Percentiles rank a stretch among this genome's conserved stretches.
phyloP scores from a whole-genome alignment of 2,113 vertebrate species.

The Rafetus swinhoei region DNA sequence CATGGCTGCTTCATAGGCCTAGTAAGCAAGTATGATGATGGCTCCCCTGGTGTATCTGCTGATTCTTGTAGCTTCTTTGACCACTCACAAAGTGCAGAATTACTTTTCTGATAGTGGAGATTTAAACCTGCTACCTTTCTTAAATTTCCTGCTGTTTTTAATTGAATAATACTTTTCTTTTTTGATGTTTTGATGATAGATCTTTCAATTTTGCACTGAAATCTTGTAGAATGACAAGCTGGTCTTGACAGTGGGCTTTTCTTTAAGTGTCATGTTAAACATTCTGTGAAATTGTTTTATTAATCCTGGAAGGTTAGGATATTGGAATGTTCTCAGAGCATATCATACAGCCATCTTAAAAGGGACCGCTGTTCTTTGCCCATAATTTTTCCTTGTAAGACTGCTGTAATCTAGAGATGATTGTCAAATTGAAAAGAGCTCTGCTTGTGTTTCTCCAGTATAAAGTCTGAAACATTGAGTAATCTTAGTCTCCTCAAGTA shows the following conservation, averaged over 20 bases:
- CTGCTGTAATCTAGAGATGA: background rate
- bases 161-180: background rate
- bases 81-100: background rate
- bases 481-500: background rate
- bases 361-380: background rate
- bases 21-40: background rate
- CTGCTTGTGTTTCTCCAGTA: background rate
- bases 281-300: background rate
- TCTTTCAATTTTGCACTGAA: background rate
- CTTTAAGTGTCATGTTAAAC: background rate
- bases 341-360: background rate
- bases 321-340: background rate
- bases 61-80: background rate
- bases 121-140: background rate
- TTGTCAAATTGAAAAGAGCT: background rate
- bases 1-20: accelerated
- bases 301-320: background rate
- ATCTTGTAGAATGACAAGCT: background rate
- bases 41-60: background rate
- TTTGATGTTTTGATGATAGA: background rate
- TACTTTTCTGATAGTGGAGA: background rate
- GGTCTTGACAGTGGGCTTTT: background rate
- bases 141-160: background rate
- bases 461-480: background rate
- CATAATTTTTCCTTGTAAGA: background rate